Base-by-base conservation (phyloP, 2,797 vertebrate genomes). In the Rhinatrema bivittatum region DNA sequence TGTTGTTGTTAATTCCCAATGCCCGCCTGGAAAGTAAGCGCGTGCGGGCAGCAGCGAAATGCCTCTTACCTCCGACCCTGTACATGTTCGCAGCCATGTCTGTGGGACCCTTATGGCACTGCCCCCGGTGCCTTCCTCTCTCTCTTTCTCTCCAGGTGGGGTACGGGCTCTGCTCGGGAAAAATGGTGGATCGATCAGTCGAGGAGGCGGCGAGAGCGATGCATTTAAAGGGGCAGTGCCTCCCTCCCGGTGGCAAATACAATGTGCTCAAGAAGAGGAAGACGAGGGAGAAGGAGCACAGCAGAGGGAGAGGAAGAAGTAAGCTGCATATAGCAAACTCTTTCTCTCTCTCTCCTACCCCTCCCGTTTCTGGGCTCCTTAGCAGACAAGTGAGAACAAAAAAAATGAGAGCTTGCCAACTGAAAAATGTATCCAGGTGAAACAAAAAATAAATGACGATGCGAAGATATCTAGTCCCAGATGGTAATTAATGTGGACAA, bases 151-250 rank as follows among this genome's bases (percentile, higher is more conserved):
- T 41, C 22, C 44, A 34, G 30, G 36, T 46, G 20, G 36, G 36
- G 28, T 19, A 12, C 28, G 25, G 9, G 27, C 8, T 22, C 25
- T 25, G 32, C 37, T 46, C 36, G 25, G 44, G 20, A 48, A 48
- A n/a, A 48, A 48, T 48, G 46, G 46, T 30, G 46, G 38, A 34
- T 41, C 25, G 27, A 31, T 41, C 32, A 36, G 31, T 10, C 15
- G 33, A 35, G 25, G 16, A 40, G 45, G 37, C n/a, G n/a, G n/a
- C 32, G 46, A 25, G 13, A 40, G 11, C 16, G 45, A 40, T 48
- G 38, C 22, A 48, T 48, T 48, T 47, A 47, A 47, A 47, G 38
- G 32, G 46, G 46, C 45, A 47, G 45, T 40, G 36, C 45, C 16
- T 35, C 20, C 45, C 45, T 39, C 45, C 45, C 47, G 45, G 32